Evolutionary conservation across 1,140 invertebrate species (phyloP).

Genomic region (Rhopalosiphum maidis): DNA sequence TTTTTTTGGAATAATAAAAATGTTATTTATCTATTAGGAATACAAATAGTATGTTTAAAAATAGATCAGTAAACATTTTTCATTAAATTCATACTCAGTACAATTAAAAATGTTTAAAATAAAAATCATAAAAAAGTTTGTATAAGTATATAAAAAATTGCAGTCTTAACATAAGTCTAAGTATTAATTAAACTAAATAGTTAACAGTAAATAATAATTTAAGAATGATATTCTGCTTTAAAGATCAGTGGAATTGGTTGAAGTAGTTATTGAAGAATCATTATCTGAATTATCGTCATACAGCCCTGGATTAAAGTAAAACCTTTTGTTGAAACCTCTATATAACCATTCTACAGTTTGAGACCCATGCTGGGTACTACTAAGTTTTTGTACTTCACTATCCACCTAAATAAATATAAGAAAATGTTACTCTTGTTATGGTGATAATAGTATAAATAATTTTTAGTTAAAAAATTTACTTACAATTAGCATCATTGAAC

Average conservation of each 20-base stretch:
- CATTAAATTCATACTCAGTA: background rate
- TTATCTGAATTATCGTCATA: constrained; percentile 30
- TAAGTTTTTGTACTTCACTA: background rate
- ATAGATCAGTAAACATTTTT: background rate
- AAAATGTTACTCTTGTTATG: background rate
- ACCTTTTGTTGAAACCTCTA: constrained; percentile 48
- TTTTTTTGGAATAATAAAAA: background rate
- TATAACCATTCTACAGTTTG: constrained; percentile 45
- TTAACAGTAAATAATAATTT: background rate
- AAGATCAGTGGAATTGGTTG: background rate
- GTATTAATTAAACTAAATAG: background rate
- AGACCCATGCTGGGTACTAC: background rate
- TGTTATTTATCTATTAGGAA: background rate
- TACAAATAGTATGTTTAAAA: background rate
- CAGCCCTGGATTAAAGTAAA: constrained; percentile 58
- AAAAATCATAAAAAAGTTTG: background rate
- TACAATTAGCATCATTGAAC: constrained; percentile 53
- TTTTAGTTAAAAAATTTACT: background rate
- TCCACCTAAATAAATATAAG: constrained; percentile 48
- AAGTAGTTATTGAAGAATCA: background rate
- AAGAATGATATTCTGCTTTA: background rate
- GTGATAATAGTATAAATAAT: background rate
- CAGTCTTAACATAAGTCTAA: background rate
- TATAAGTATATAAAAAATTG: background rate
- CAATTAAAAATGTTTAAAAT: background rate